Percentiles rank a stretch among this genome's conserved stretches.
phyloP scores from a whole-genome alignment of 2,888 invertebrate genomes.

The Oligia fasciuncula region DNA sequence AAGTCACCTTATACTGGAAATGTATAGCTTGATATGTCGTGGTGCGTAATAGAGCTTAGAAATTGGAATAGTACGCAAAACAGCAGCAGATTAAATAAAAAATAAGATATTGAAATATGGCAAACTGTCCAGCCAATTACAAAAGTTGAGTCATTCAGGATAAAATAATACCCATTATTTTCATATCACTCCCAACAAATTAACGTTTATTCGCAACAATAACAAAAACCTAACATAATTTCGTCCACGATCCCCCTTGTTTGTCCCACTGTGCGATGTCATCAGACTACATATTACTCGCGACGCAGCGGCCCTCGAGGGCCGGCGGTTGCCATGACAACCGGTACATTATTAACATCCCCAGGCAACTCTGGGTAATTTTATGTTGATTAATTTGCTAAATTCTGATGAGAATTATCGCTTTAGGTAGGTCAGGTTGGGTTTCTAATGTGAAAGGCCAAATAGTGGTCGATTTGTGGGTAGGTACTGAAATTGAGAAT shows the following conservation, averaged over 20 bases:
- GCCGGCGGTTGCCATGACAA: constrained; percentile 66
- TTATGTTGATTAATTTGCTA: constrained; percentile 63
- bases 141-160: not conserved
- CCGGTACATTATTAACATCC: constrained; percentile 68
- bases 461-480: constrained; percentile 19
- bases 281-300: constrained; percentile 53
- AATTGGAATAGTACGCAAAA: not conserved
- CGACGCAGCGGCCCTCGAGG: constrained; percentile 53
- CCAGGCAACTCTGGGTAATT: constrained; percentile 46
- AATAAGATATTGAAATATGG: not conserved
- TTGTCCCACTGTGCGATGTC: constrained; percentile 57
- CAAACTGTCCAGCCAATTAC: not conserved
- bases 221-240: constrained; percentile 49
- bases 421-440: constrained; percentile 1
- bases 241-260: constrained; percentile 31
- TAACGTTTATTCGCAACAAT: constrained; percentile 27
- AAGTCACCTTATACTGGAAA: too few species aligned
- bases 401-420: constrained; percentile 46
- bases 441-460: not conserved
- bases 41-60: not conserved
- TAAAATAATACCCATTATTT: not conserved
- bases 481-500: not conserved
- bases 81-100: not conserved
- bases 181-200: not conserved
- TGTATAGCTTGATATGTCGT: too few species aligned